These are phyloP conservation scores for Meriones unguiculatus DNA, from an alignment of 2,113 vertebrate species.

Conservation along the genomic window DNA sequence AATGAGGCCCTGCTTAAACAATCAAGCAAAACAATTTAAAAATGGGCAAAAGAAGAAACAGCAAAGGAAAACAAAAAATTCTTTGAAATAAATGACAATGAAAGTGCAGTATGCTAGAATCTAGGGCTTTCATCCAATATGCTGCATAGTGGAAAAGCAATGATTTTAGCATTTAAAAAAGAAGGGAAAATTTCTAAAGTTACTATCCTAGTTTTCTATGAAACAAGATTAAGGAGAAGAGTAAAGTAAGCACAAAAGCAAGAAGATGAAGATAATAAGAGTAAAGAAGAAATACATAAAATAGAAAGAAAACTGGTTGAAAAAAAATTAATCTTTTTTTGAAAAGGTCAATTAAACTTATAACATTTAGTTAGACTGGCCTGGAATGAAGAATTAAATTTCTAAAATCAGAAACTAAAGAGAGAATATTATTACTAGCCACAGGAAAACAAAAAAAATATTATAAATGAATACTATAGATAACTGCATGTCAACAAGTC, in stretches of 20 bases:
- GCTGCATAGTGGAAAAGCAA: background rate
- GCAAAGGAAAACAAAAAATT: background rate
- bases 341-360: background rate
- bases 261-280: background rate
- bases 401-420: background rate
- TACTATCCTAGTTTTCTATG: background rate
- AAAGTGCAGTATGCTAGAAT: background rate
- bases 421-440: background rate
- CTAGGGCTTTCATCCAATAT: background rate
- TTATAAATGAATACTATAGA: background rate
- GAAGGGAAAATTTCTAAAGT: background rate
- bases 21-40: background rate
- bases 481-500: background rate
- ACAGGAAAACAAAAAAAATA: conserved; percentile 21
- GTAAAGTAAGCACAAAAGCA: background rate
- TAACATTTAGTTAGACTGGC: background rate
- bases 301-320: background rate
- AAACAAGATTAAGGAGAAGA: background rate
- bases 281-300: background rate
- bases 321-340: background rate
- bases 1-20: background rate
- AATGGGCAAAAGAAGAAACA: background rate
- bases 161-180: background rate
- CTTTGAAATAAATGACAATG: conserved; percentile 12
- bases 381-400: background rate